Conservation (phyloP, 2,888 invertebrate genomes). For the Aporophyla lueneburgensis region DNA sequence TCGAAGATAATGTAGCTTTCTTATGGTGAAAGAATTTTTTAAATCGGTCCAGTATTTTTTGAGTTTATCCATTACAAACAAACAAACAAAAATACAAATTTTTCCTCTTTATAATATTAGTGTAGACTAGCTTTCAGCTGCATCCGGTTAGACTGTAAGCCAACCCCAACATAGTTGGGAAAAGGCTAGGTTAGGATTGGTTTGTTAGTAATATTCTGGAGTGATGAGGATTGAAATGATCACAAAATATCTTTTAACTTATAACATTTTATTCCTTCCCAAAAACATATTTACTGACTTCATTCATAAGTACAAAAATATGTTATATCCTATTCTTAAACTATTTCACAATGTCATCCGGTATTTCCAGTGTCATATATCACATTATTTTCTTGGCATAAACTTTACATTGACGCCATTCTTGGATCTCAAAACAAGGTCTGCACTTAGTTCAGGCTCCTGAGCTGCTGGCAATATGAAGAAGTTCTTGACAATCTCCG, state of each 20-base stretch:
- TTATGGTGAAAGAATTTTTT: too few relatives aligned
- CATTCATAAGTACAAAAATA: slow-evolving; percentile 23
- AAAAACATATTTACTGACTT: slow-evolving; percentile 23
- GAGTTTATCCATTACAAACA: too few relatives aligned
- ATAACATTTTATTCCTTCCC: slow-evolving; percentile 39
- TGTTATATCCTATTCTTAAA: slow-evolving; percentile 1
- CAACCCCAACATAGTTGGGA: too few relatives aligned
- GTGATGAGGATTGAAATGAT: neutral
- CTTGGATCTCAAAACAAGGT: slow-evolving; percentile 84
- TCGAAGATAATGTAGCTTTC: too few relatives aligned
- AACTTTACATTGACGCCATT: slow-evolving; percentile 76
- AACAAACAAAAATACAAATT: too few relatives aligned
- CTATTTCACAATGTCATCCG: slow-evolving; percentile 19
- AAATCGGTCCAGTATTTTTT: too few relatives aligned
- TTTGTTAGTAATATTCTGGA: neutral
- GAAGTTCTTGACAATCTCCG: slow-evolving; percentile 88
- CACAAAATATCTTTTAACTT: slow-evolving; percentile 1
- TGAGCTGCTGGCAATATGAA: slow-evolving; percentile 75
- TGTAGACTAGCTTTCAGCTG: too few relatives aligned
- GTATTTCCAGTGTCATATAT: neutral
- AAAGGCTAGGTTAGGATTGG: too few relatives aligned
- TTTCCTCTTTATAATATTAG: too few relatives aligned
- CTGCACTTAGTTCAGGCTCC: slow-evolving; percentile 79
- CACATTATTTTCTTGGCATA: slow-evolving; percentile 62
- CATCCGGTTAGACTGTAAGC: too few relatives aligned